A percentile compares a stretch with the other conserved stretches of the same genome.
phyloP scores from a whole-genome alignment of 2,113 vertebrate genomes.

The Silurus asotus region DNA sequence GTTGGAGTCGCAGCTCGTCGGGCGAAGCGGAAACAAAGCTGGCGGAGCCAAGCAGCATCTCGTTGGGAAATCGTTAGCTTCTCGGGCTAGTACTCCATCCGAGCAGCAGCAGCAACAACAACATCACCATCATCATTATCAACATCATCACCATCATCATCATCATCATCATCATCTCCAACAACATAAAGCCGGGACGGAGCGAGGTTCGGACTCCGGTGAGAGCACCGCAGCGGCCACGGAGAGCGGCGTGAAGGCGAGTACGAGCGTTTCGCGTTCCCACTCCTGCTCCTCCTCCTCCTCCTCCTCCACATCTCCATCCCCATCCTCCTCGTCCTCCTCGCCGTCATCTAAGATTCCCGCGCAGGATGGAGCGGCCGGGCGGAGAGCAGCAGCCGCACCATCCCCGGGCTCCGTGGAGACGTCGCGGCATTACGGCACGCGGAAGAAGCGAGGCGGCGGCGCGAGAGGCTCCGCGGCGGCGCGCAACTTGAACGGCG shows the following conservation, averaged over 20 bases:
- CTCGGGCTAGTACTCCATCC: slow-evolving; percentile 70
- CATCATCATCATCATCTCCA: slow-evolving; percentile 75
- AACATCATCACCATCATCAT: slow-evolving; percentile 74
- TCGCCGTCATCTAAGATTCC: slow-evolving; percentile 50
- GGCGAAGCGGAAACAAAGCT: slow-evolving; percentile 65
- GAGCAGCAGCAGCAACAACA: slow-evolving; percentile 77
- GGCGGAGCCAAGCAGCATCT: slow-evolving; percentile 67
- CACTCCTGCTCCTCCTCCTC: slow-evolving; percentile 61
- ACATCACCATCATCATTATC: slow-evolving; percentile 66
- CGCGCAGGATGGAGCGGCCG: slow-evolving; percentile 68
- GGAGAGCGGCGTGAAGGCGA: slow-evolving; percentile 66
- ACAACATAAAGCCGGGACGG: slow-evolving; percentile 69
- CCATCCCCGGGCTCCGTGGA: slow-evolving; percentile 52
- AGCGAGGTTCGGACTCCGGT: slow-evolving; percentile 66
- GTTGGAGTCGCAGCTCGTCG: slow-evolving; percentile 80
- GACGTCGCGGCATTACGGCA: slow-evolving; percentile 52
- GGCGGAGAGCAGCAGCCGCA: slow-evolving; percentile 49
- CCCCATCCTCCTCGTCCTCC: slow-evolving; percentile 53
- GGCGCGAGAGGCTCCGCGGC: slow-evolving; percentile 59
- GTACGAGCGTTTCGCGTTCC: slow-evolving; percentile 70
- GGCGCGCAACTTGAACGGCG: slow-evolving; percentile 74
- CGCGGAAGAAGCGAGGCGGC: slow-evolving; percentile 64
- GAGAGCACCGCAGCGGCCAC: slow-evolving; percentile 64
- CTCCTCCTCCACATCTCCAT: not conserved
- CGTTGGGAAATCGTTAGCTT: slow-evolving; percentile 73